Percentiles rank a stretch among this genome's conserved stretches.
Evolutionary conservation across 2,797 vertebrate genomes (phyloP).

Genomic region (Trematomus bernacchii): DNA sequence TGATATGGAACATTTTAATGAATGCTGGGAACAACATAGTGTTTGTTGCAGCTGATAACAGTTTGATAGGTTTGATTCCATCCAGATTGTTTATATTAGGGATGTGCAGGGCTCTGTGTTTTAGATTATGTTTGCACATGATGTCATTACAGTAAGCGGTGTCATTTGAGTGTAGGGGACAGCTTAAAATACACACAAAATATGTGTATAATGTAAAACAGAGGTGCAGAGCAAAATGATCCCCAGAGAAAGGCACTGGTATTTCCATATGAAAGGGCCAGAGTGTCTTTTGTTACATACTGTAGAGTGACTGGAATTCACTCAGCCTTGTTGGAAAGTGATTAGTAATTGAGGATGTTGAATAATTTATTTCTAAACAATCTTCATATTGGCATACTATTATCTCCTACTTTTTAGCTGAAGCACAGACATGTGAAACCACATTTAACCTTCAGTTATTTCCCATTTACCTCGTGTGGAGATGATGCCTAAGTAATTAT

Average conservation of each 20-base stretch:
- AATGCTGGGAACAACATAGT: slow-evolving; percentile 36
- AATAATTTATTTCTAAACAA: slow-evolving; percentile 52
- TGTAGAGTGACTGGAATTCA: slow-evolving; percentile 4
- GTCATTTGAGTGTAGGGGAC: slow-evolving; percentile 8
- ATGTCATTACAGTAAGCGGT: slow-evolving; percentile 25
- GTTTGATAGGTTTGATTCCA: slow-evolving; percentile 21
- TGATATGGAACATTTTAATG: slow-evolving; percentile 61
- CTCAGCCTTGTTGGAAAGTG: slow-evolving; percentile 8
- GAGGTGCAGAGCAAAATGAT: slow-evolving; percentile 32
- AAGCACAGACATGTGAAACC: slow-evolving; percentile 64
- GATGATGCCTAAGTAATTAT: slow-evolving; percentile 74
- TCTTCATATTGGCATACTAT: slow-evolving; percentile 47
- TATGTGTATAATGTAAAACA: too few species aligned
- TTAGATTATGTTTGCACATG: slow-evolving; percentile 38
- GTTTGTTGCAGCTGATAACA: slow-evolving; percentile 43
- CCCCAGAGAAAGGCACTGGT: slow-evolving; percentile 1
- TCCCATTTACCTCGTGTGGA: slow-evolving; percentile 68
- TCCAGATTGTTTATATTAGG: slow-evolving; percentile 42
- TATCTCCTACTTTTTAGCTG: slow-evolving; percentile 43
- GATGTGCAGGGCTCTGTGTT: slow-evolving; percentile 27
- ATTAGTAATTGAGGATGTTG: slow-evolving; percentile 41
- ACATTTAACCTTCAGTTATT: slow-evolving; percentile 69
- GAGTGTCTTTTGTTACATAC: slow-evolving; percentile 42
- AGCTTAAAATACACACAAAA: slow-evolving; percentile 18
- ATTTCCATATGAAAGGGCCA: slow-evolving; percentile 56